These are phyloP conservation scores for Tyrophagus putrescentiae DNA, from an alignment of 1,140 invertebrate genomes.

Conservation along the genomic window DNA sequence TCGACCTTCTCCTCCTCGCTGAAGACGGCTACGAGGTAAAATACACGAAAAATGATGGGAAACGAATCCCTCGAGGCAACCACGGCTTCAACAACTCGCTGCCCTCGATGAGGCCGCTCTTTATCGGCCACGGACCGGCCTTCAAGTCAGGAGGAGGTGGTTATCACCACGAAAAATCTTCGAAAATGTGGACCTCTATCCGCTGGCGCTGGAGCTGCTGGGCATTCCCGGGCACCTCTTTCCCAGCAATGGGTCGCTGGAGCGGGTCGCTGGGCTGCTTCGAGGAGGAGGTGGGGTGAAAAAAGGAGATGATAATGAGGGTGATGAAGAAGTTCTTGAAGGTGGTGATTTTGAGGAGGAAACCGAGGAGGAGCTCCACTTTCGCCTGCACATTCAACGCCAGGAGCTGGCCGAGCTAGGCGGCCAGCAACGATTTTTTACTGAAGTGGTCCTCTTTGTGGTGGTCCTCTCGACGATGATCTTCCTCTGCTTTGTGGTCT, in stretches of 20 bases:
- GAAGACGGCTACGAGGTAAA: conserved; percentile 20
- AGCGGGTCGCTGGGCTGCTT: not conserved
- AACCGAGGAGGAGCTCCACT: too few relatives aligned
- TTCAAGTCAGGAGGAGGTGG: conserved; percentile 33
- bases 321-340: too few relatives aligned
- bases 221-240: conserved; percentile 21
- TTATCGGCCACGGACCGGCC: conserved; percentile 36
- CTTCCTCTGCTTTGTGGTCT: too few relatives aligned
- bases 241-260: conserved; percentile 21
- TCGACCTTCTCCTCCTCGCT: conserved; percentile 16
- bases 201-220: conserved; percentile 32
- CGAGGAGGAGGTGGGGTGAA: too few relatives aligned
- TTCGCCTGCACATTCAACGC: too few relatives aligned
- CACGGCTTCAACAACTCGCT: conserved; percentile 34
- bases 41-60: not conserved
- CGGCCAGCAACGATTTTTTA: too few relatives aligned
- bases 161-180: conserved; percentile 24
- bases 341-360: too few relatives aligned
- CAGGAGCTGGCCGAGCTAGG: too few relatives aligned
- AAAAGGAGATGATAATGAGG: too few relatives aligned
- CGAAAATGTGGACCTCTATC: conserved; percentile 31
- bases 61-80: conserved; percentile 8
- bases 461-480: too few relatives aligned
- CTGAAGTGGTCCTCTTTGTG: too few relatives aligned
- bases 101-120: conserved; percentile 35